Evolutionary conservation across 2,888 invertebrate species (phyloP).

Genomic region (Ganaspis brasiliensis): DNA sequence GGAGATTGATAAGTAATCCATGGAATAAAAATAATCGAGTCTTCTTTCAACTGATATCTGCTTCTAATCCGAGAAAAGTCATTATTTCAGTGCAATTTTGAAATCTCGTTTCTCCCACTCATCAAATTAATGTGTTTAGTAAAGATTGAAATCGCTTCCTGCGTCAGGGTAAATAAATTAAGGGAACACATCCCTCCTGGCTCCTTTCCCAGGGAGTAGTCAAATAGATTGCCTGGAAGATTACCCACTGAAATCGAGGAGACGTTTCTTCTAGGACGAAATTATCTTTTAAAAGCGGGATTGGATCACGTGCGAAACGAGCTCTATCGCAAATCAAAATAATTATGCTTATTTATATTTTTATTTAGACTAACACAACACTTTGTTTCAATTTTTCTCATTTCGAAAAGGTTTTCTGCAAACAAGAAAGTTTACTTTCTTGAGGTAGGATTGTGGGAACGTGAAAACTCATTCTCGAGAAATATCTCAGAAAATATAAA

Average conservation of each 20-base stretch:
- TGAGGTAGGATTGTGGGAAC: constrained; percentile 6
- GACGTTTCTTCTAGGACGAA: neutral
- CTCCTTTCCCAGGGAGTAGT: constrained; percentile 2
- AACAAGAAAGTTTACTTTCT: neutral
- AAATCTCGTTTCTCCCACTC: neutral
- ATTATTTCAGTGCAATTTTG: neutral
- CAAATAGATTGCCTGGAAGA: constrained; percentile 28
- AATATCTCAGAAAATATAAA: neutral
- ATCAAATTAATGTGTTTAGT: constrained; percentile 35
- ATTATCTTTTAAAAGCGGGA: constrained; percentile 16
- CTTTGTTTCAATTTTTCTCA: constrained; percentile 26
- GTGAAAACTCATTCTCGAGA: constrained; percentile 1
- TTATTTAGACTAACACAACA: neutral
- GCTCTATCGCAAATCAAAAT: constrained; percentile 10
- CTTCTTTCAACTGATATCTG: constrained; percentile 1
- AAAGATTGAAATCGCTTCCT: constrained; percentile 28
- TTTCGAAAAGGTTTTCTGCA: constrained; percentile 19
- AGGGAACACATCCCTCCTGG: constrained; percentile 1
- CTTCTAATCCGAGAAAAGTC: neutral
- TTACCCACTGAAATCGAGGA: neutral
- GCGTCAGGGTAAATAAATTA: constrained; percentile 13
- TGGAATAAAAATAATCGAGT: constrained; percentile 69
- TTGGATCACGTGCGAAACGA: constrained; percentile 20
- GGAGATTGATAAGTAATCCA: constrained; percentile 74
- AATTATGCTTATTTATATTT: neutral